A percentile compares a stretch with the other conserved stretches of the same genome.
Conservation (phyloP, 37 sponge, comb jelly and placozoan genomes). For the Halisarca cf. caerulea region DNA sequence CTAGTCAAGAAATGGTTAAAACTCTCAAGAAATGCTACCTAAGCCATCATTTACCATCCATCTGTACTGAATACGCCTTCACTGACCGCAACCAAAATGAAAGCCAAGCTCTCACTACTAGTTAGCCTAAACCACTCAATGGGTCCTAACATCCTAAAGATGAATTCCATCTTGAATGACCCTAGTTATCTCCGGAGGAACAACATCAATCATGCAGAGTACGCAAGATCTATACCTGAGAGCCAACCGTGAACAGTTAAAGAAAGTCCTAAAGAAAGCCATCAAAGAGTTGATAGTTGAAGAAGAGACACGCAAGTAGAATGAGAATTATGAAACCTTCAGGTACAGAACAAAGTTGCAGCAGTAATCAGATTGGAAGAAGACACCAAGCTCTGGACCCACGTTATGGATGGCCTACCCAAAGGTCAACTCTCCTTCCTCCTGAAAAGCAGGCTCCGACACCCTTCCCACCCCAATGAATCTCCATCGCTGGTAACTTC, state of each 20-base stretch:
- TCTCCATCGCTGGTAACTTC: no score
- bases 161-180: neutral
- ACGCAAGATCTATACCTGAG: neutral
- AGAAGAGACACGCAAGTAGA: neutral
- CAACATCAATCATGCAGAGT: neutral
- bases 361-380: no score
- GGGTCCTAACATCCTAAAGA: neutral
- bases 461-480: no score
- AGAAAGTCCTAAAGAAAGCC: neutral
- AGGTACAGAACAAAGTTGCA: neutral
- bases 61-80: no score
- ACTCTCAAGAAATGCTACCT: no score
- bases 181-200: neutral
- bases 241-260: neutral
- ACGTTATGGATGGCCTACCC: no score
- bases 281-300: neutral
- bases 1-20: no score
- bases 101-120: neutral
- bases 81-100: neutral
- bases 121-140: constrained; percentile 18
- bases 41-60: no score
- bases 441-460: no score
- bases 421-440: no score
- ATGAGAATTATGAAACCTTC: neutral
- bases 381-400: no score